Percentiles rank a stretch among this genome's conserved stretches.
phyloP scores from a whole-genome alignment of 2,888 invertebrate genomes.

The Cryptus armator region DNA sequence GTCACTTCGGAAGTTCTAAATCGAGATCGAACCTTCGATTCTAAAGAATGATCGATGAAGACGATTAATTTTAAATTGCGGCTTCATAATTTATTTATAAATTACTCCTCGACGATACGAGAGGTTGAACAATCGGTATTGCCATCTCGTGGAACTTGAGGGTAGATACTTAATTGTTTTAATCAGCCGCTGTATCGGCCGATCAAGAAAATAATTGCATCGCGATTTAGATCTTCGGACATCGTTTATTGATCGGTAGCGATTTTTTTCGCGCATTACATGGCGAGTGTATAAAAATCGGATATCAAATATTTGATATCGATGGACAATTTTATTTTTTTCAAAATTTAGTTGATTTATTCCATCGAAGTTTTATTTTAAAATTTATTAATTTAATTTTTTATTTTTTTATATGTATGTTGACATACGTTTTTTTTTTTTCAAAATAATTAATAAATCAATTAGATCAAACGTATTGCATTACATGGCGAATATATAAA shows the following conservation, averaged over 20 bases:
- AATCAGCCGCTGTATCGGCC: neutral
- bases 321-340: too few relatives aligned
- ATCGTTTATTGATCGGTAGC: neutral
- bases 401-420: too few relatives aligned
- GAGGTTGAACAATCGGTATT: conserved; percentile 19
- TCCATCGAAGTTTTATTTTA: too few relatives aligned
- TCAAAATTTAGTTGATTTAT: too few relatives aligned
- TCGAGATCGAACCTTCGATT: conserved; percentile 56
- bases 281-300: neutral
- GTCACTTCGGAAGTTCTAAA: conserved; percentile 46
- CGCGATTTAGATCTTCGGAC: neutral
- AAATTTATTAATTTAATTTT: too few relatives aligned
- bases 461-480: too few relatives aligned
- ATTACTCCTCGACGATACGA: neutral
- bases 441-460: too few relatives aligned
- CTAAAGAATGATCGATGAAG: conserved; percentile 31
- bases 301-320: too few relatives aligned
- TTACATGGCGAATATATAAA: too few relatives aligned
- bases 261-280: neutral
- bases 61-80: conserved; percentile 47
- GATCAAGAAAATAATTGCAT: conserved; percentile 32
- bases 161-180: neutral
- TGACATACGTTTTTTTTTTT: too few relatives aligned
- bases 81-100: conserved; percentile 53
- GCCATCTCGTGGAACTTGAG: conserved; percentile 42